phyloP scores from a whole-genome alignment of 2,888 invertebrate species.

The Netelia melanura region DNA sequence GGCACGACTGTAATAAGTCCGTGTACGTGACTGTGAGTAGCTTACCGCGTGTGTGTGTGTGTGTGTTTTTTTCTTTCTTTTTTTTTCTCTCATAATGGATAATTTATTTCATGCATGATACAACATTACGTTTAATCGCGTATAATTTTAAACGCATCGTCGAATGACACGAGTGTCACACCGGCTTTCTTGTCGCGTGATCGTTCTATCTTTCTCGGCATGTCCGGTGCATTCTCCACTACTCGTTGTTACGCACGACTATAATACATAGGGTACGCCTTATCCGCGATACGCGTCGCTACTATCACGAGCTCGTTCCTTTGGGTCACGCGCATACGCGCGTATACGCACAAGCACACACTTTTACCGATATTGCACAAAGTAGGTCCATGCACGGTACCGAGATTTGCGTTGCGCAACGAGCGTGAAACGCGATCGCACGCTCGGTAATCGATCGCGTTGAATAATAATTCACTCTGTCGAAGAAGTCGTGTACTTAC shows the following conservation, averaged over 20 bases:
- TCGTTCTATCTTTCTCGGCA: background rate
- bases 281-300: slow-evolving; percentile 14
- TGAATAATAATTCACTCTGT: slow-evolving; percentile 65
- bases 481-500: slow-evolving; percentile 5
- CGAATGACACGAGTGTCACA: slow-evolving; percentile 12
- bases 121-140: background rate
- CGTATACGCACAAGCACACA: background rate
- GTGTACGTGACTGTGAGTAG: background rate
- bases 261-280: background rate
- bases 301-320: background rate
- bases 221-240: background rate
- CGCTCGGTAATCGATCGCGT: slow-evolving; percentile 67
- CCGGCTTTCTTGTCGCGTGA: background rate
- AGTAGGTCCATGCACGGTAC: slow-evolving; percentile 32
- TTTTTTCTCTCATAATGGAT: background rate
- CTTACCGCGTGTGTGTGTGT: background rate
- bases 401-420: slow-evolving; percentile 58
- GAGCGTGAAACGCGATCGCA: slow-evolving; percentile 58
- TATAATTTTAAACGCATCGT: background rate
- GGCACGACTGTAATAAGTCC: background rate
- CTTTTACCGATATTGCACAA: slow-evolving; percentile 12
- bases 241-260: background rate
- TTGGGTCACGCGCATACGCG: background rate
- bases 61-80: background rate
- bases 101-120: background rate